A percentile compares a stretch with the other conserved stretches of the same genome.
Conservation (phyloP, 2,888 invertebrate species). For the Abrostola tripartita region DNA sequence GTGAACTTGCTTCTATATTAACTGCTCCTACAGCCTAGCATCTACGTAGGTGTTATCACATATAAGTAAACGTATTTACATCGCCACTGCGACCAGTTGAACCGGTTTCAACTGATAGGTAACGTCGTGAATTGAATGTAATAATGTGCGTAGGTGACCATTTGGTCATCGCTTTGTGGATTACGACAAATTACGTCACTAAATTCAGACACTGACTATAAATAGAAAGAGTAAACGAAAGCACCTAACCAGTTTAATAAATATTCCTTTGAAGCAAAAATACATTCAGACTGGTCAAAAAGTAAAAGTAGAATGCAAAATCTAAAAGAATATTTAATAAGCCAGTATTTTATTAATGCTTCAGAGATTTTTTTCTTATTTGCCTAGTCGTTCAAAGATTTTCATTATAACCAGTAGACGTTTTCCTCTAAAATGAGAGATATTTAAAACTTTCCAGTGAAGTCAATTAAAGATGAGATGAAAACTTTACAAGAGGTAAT, state of each 20-base stretch:
- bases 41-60: constrained; percentile 44
- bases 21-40: not conserved
- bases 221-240: constrained; percentile 14
- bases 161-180: constrained; percentile 54
- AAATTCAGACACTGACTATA: constrained; percentile 18
- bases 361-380: constrained; percentile 18
- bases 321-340: constrained; percentile 28
- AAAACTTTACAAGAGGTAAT: constrained; percentile 76
- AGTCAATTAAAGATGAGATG: constrained; percentile 74
- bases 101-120: constrained; percentile 59
- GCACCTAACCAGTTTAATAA: constrained; percentile 8
- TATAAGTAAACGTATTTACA: constrained; percentile 52
- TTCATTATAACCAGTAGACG: constrained; percentile 30
- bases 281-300: not conserved
- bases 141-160: constrained; percentile 73
- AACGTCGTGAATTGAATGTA: constrained; percentile 70
- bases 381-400: constrained; percentile 35
- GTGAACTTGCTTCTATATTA: constrained; percentile 2
- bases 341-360: constrained; percentile 31
- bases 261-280: constrained; percentile 22
- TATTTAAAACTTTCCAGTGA: constrained; percentile 67
- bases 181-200: constrained; percentile 54
- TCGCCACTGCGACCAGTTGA: constrained; percentile 46
- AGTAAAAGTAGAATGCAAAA: constrained; percentile 8
- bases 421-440: constrained; percentile 53